Evolutionary conservation across 1,140 invertebrate species (phyloP).

Genomic region (Nasonia giraulti): DNA sequence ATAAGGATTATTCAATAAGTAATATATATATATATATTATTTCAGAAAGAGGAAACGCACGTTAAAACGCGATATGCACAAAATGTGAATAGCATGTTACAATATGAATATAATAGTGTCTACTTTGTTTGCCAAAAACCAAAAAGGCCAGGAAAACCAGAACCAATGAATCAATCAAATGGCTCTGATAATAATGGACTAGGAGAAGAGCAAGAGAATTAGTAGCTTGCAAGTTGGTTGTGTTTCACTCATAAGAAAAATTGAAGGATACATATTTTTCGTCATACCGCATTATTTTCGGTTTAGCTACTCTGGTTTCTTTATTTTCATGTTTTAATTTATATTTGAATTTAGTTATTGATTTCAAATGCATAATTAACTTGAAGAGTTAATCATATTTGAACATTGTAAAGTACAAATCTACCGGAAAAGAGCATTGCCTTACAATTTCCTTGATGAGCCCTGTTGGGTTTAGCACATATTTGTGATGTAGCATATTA

Average conservation of each 20-base stretch:
- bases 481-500: constrained; percentile 57
- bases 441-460: constrained; percentile 53
- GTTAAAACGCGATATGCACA: constrained; percentile 92
- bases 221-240: constrained; percentile 47
- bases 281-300: constrained; percentile 31
- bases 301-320: constrained; percentile 10
- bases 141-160: constrained; percentile 52
- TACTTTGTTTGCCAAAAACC: constrained; percentile 92
- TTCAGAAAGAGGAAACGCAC: constrained; percentile 84
- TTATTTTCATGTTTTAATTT: constrained; percentile 14
- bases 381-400: not conserved
- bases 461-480: constrained; percentile 4
- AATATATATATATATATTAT: constrained; percentile 40
- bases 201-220: constrained; percentile 63
- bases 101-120: constrained; percentile 91
- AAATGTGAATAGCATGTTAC: constrained; percentile 94
- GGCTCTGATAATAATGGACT: constrained; percentile 64
- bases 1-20: constrained; percentile 5
- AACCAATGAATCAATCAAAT: constrained; percentile 59
- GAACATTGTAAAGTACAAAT: constrained; percentile 41
- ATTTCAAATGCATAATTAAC: constrained; percentile 17
- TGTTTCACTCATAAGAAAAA: constrained; percentile 52
- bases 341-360: constrained; percentile 29
- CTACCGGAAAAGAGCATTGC: constrained; percentile 30
- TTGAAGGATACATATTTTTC: constrained; percentile 46